Evolutionary conservation across 2,113 vertebrate genomes (phyloP).

Genomic region (Pterocles orientalis): DNA sequence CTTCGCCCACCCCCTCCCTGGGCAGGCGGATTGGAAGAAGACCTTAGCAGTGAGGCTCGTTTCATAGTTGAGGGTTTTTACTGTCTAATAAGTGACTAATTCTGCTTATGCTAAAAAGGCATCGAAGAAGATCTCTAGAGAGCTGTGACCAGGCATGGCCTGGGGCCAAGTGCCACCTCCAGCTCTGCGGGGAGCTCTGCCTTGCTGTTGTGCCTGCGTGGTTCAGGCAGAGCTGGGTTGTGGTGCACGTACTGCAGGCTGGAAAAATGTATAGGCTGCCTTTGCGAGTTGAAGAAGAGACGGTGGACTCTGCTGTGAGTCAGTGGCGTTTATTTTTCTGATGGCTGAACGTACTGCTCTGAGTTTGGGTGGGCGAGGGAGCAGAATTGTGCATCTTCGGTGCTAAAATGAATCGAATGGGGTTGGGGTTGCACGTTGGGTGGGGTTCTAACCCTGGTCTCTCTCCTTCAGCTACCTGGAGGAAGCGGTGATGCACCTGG

Average conservation of each 20-base stretch:
- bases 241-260: not conserved
- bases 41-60: not conserved
- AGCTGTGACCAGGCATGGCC: not conserved
- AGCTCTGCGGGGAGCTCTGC: not conserved
- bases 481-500: constrained; percentile 95
- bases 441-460: not conserved
- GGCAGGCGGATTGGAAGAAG: not conserved
- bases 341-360: not conserved
- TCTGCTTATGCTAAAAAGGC: not conserved
- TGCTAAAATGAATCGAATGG: fast-evolving
- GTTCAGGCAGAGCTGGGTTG: not conserved
- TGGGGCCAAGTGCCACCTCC: not conserved
- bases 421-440: fast-evolving
- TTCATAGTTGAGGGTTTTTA: not conserved
- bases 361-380: not conserved
- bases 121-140: not conserved
- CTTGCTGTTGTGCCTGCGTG: not conserved
- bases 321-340: not conserved
- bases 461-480: constrained; percentile 87
- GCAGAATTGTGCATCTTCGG: not conserved
- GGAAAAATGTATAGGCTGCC: not conserved
- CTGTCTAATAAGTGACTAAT: not conserved
- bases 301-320: not conserved
- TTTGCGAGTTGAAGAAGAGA: not conserved
- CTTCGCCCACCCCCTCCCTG: not conserved